A percentile compares a stretch with the other conserved stretches of the same genome.
phyloP scores from a whole-genome alignment of 1,140 invertebrate genomes.

The Ruditapes philippinarum region DNA sequence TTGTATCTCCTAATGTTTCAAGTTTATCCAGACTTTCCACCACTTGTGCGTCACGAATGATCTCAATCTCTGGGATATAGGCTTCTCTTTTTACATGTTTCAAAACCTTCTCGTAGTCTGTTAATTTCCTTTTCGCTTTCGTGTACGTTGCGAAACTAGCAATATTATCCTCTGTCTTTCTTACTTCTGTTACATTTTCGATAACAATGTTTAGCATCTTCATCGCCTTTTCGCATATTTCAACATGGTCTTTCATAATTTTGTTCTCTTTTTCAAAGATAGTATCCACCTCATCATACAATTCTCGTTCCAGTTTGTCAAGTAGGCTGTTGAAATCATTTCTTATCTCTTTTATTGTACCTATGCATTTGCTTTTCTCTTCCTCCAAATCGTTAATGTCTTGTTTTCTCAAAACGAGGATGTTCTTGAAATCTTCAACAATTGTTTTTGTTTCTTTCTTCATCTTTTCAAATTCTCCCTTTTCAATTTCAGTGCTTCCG shows the following conservation, averaged over 20 bases:
- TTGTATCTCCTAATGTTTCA: conserved; percentile 12
- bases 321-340: conserved; percentile 45
- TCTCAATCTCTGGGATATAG: conserved; percentile 30
- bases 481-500: conserved; percentile 44
- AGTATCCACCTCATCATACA: conserved; percentile 3
- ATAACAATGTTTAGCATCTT: background rate
- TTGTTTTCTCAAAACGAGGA: conserved; percentile 30
- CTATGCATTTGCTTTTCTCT: conserved; percentile 31
- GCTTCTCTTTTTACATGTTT: conserved; percentile 60
- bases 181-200: background rate
- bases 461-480: conserved; percentile 35
- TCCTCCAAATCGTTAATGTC: conserved; percentile 35
- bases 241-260: conserved; percentile 18
- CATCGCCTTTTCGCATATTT: conserved; percentile 42
- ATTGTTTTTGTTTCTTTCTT: background rate
- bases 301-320: conserved; percentile 43
- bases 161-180: conserved; percentile 48
- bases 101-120: conserved; percentile 32
- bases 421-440: conserved; percentile 46
- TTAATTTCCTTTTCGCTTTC: conserved; percentile 37
- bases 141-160: conserved; percentile 43
- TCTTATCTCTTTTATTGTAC: background rate
- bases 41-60: background rate
- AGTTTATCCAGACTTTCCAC: conserved; percentile 1
- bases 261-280: background rate